A percentile compares a stretch with the other conserved stretches of the same genome.
These are phyloP conservation scores for Trachythela sp. DNA, from an alignment of 64 coral and sea anemone species.

Conservation along the genomic window DNA sequence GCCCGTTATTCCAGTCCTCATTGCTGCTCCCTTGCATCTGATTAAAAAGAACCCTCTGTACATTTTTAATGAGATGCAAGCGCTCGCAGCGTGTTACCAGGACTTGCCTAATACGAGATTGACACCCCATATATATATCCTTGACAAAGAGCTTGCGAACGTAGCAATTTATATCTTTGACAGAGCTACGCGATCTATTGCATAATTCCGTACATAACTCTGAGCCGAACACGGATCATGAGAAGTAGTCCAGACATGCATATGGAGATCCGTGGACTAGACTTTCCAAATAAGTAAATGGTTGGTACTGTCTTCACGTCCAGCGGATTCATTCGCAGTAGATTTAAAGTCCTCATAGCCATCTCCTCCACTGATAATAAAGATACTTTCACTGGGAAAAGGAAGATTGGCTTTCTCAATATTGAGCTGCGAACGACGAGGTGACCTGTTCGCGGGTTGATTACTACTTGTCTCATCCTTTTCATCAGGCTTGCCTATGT, in stretches of 20 bases:
- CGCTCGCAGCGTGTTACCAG: neutral
- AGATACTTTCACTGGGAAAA: conserved; percentile 50
- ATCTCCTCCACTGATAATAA: conserved; percentile 97
- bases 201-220: neutral
- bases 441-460: neutral
- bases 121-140: neutral
- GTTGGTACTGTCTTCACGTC: conserved; percentile 98
- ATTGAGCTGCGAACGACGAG: neutral
- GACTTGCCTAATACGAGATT: neutral
- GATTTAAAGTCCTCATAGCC: conserved; percentile 98
- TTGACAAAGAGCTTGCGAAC: neutral
- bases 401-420: neutral
- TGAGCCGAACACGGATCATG: neutral
- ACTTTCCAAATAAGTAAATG: conserved; percentile 96
- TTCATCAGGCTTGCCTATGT: conserved; percentile 67
- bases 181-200: neutral
- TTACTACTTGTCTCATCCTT: conserved; percentile 52
- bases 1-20: too few relatives aligned
- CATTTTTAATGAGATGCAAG: neutral
- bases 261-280: conserved; percentile 2
- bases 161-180: neutral
- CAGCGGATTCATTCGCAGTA: conserved; percentile 94
- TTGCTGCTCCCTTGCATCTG: too few relatives aligned
- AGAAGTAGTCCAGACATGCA: neutral
- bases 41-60: too few relatives aligned